Conservation (phyloP, 2,888 invertebrate genomes). For the Erynnis tages region DNA sequence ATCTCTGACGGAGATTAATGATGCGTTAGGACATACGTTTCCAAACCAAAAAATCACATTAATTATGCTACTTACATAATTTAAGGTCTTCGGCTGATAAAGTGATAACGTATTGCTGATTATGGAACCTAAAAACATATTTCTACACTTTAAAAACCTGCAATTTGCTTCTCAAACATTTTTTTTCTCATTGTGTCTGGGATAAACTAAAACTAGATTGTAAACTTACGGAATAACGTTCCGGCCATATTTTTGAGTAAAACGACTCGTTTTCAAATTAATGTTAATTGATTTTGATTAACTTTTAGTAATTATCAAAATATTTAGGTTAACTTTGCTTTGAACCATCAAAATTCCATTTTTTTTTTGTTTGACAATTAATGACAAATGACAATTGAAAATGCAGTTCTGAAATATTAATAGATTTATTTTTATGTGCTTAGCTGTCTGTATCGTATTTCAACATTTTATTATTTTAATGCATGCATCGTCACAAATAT, state of each 20-base stretch:
- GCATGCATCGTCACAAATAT: no score
- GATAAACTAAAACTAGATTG: neutral
- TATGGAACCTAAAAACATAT: slow-evolving; percentile 65
- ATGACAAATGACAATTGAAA: neutral
- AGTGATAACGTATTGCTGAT: slow-evolving; percentile 50
- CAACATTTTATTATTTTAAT: no score
- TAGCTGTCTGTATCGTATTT: no score
- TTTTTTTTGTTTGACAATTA: neutral
- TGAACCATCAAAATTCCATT: no score
- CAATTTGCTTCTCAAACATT: no score
- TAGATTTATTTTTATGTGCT: no score
- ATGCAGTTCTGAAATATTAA: neutral
- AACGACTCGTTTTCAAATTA: no score
- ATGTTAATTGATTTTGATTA: no score
- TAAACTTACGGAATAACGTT: slow-evolving; percentile 60
- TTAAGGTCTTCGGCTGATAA: slow-evolving; percentile 50
- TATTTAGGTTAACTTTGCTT: slow-evolving; percentile 18
- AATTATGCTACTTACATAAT: slow-evolving; percentile 42
- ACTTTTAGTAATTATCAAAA: neutral
- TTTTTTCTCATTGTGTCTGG: no score
- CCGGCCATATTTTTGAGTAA: slow-evolving; percentile 59
- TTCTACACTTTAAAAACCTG: neutral
- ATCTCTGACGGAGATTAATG: slow-evolving; percentile 52
- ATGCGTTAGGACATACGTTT: no score
- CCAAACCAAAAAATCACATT: no score